These are phyloP conservation scores for Venustoraphidia nigricollis DNA, from an alignment of 2,888 invertebrate genomes.

Conservation along the genomic window DNA sequence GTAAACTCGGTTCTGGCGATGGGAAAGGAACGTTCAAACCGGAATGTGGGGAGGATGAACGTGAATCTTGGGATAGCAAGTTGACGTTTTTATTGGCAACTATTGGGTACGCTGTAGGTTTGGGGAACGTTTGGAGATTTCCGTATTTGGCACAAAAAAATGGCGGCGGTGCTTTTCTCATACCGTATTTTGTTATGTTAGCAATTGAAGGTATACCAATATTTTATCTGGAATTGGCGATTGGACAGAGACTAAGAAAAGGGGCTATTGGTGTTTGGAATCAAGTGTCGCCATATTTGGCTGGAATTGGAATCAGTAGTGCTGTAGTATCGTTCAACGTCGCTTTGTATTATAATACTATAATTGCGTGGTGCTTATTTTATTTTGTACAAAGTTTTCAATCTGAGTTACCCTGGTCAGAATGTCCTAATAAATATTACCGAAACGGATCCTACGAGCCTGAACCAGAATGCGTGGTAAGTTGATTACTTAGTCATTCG, in stretches of 20 bases:
- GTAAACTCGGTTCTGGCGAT: constrained; percentile 24
- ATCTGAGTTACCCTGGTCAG: constrained; percentile 79
- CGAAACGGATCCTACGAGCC: constrained; percentile 61
- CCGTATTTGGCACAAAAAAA: constrained; percentile 91
- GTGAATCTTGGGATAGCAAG: constrained; percentile 89
- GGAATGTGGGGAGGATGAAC: constrained; percentile 50
- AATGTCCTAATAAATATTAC: constrained; percentile 74
- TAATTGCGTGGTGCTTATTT: constrained; percentile 95
- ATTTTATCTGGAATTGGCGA: constrained; percentile 88
- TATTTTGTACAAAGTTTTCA: constrained; percentile 91
- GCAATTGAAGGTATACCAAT: constrained; percentile 90
- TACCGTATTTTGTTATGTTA: constrained; percentile 92
- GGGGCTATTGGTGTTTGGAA: constrained; percentile 94
- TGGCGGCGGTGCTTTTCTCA: constrained; percentile 91
- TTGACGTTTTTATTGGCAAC: constrained; percentile 83
- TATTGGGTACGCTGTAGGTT: constrained; percentile 87
- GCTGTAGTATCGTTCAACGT: constrained; percentile 95
- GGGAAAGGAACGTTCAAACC: constrained; percentile 49
- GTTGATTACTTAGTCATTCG: constrained; percentile 18
- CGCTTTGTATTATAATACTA: constrained; percentile 93
- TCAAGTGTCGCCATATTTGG: constrained; percentile 76
- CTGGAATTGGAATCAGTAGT: constrained; percentile 84
- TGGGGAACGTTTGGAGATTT: constrained; percentile 92
- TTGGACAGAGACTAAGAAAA: constrained; percentile 84
- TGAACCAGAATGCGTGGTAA: constrained; percentile 71